Evolutionary conservation across 2,888 invertebrate species (phyloP).

Genomic region (Nomada fabriciana): DNA sequence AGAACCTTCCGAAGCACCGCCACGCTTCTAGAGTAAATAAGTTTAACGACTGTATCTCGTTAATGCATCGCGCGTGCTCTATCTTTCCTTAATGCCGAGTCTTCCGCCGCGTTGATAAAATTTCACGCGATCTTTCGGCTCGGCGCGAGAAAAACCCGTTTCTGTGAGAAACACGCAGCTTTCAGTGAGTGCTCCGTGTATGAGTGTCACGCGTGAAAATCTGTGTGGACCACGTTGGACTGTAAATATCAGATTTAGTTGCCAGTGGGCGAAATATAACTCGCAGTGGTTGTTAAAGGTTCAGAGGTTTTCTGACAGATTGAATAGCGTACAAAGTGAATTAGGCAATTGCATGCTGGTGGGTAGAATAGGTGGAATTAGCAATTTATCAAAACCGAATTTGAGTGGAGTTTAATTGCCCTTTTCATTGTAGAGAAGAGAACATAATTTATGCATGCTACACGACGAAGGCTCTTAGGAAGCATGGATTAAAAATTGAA

Average conservation of each 20-base stretch:
- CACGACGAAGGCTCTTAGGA: no score
- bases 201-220: no score
- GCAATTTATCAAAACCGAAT: no score
- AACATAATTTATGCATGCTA: no score
- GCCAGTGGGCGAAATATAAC: background rate
- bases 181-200: no score
- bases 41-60: slow-evolving; percentile 80
- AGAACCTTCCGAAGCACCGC: slow-evolving; percentile 60
- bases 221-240: background rate
- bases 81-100: slow-evolving; percentile 67
- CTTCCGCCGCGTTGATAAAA: slow-evolving; percentile 36
- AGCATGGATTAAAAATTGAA: no score
- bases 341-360: no score
- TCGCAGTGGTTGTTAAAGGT: background rate
- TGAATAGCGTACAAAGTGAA: background rate
- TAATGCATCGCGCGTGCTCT: slow-evolving; percentile 79
- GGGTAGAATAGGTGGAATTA: no score
- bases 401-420: no score
- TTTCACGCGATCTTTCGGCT: slow-evolving; percentile 32
- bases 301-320: background rate
- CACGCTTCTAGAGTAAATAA: slow-evolving; percentile 78
- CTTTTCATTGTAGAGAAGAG: no score
- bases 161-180: no score
- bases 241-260: background rate
- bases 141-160: background rate